Evolutionary conservation across 2,797 vertebrate genomes (phyloP).

Genomic region (Spondyliosoma cantharus): DNA sequence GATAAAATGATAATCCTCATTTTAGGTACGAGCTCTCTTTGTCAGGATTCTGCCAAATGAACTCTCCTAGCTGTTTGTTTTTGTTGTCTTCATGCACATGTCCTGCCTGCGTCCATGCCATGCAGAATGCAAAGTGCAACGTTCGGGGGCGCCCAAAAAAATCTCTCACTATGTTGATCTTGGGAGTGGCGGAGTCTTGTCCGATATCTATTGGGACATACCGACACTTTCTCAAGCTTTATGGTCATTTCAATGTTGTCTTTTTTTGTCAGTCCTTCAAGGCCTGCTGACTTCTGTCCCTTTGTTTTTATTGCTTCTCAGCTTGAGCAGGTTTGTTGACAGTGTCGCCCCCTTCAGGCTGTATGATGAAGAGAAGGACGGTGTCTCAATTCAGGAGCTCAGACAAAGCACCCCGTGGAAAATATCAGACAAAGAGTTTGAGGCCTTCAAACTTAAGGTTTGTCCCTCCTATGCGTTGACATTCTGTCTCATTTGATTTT

Average conservation of each 20-base stretch:
- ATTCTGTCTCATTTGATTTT: background rate
- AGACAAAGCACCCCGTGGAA: slow-evolving; percentile 72
- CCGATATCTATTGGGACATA: too few relatives aligned
- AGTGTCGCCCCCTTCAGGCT: slow-evolving; percentile 79
- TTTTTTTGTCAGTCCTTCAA: background rate
- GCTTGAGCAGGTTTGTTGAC: slow-evolving; percentile 80
- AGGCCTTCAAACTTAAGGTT: slow-evolving; percentile 80
- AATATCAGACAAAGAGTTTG: slow-evolving; percentile 81
- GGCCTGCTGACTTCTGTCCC: background rate
- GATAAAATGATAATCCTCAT: too few relatives aligned
- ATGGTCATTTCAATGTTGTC: background rate
- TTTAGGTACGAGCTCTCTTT: too few relatives aligned
- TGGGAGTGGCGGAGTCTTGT: too few relatives aligned
- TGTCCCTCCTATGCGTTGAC: background rate
- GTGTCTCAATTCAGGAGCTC: slow-evolving; percentile 39
- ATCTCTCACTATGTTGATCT: too few relatives aligned
- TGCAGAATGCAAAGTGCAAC: too few relatives aligned
- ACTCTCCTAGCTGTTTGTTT: too few relatives aligned
- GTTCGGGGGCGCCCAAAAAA: too few relatives aligned
- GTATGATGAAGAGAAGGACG: slow-evolving; percentile 70
- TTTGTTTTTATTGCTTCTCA: slow-evolving; percentile 37
- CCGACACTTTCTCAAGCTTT: too few relatives aligned
- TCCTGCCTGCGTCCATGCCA: too few relatives aligned
- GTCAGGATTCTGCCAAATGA: too few relatives aligned
- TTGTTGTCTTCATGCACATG: too few relatives aligned